Evolutionary conservation across 2,113 vertebrate genomes (phyloP).

Genomic region (Serranochromis macrocephalus): DNA sequence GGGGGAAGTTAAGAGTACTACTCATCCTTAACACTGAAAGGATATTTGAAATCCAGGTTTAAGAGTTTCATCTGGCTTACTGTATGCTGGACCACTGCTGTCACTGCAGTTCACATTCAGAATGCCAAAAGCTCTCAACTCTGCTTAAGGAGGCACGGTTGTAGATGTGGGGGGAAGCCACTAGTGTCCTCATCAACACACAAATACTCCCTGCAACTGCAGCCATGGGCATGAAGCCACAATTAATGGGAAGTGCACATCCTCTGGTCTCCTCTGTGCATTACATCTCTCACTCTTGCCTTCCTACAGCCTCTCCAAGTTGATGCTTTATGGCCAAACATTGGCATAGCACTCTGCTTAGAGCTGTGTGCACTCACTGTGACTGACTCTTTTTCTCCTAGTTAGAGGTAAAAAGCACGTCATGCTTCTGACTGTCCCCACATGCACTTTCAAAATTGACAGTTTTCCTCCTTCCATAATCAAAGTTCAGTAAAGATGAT

Average conservation of each 20-base stretch:
- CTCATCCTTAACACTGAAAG: background rate
- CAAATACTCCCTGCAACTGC: background rate
- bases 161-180: background rate
- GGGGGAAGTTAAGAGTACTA: background rate
- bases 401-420: background rate
- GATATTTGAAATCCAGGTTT: background rate
- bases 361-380: background rate
- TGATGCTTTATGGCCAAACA: background rate
- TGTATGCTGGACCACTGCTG: background rate
- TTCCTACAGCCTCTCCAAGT: background rate
- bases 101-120: constrained; percentile 9
- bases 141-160: background rate
- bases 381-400: background rate
- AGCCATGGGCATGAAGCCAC: constrained; percentile 26
- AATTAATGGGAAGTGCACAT: constrained; percentile 18
- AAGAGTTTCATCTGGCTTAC: background rate
- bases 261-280: background rate
- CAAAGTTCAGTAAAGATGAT: background rate
- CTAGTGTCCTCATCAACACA: background rate
- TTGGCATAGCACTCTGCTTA: background rate
- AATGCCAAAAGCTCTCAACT: background rate
- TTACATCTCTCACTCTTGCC: background rate
- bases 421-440: background rate
- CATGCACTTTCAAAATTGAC: background rate
- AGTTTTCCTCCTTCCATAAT: background rate